Base-by-base conservation (phyloP, 2,797 vertebrate genomes). In the Galago senegalensis region DNA sequence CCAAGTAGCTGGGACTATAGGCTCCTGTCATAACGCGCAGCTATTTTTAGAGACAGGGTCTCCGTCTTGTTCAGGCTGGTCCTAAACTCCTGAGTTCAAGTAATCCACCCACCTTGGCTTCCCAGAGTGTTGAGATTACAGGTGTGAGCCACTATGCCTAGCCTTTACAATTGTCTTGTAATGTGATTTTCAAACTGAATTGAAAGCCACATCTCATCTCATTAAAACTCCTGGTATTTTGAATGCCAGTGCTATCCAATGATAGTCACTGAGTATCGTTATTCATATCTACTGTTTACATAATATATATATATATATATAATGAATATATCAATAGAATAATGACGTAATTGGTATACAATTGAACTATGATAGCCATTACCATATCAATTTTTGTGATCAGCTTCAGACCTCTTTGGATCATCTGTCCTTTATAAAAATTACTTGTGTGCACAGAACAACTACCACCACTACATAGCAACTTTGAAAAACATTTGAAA, bases 331-430 rank as follows among this genome's bases (percentile, higher is more conserved):
- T 18, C 69, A 73, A 18, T 3, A 46, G 17, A n/a, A 58, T 72
- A 73, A 46, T 25, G 14, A 69, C 23, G 23, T 34, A 25, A 27
- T 40, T 53, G 49, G 14, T 16, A 53, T 14, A 53, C 14, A 53
- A 83, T 4, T 60, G 80, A 89, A 46, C n/a, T 23, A 37, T 13
- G 25, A n/a, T 10, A 63, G 31, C 29, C 21, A 29, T 67, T 29
- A 53, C 23, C 4, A n/a, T 10, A 4, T 43, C 92, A 97, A 97
- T 90, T 98, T 95, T 79, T 93, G 96, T 97, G 98, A 98, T 96
- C 91, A 92, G 82, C 93, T 93, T 85, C 92, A 95, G 85, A 95
- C 94, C 91, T 82, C 94, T 81, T 95, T 97, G 94, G 79, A 13
- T 70, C 88, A 73, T 27, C 14, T 82, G 46, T 96, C 96, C 98